These are phyloP conservation scores for Crepidodera aurea DNA, from an alignment of 2,888 invertebrate species.

Conservation along the genomic window DNA sequence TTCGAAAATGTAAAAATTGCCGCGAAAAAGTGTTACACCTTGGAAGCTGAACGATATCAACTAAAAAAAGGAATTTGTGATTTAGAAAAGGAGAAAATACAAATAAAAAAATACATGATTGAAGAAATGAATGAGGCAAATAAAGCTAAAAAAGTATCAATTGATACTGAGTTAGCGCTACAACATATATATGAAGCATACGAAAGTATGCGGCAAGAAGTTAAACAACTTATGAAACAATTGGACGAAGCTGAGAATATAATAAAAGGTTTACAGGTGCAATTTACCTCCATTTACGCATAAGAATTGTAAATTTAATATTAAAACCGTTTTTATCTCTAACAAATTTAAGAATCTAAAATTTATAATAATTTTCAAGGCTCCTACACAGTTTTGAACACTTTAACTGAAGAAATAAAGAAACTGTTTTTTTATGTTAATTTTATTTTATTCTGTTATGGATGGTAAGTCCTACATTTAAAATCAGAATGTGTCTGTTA, in stretches of 20 bases:
- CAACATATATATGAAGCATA: constrained; percentile 48
- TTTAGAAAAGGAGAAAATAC: constrained; percentile 45
- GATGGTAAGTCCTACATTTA: too few relatives aligned
- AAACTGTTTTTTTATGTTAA: too few relatives aligned
- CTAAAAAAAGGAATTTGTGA: constrained; percentile 42
- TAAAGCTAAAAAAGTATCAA: constrained; percentile 45
- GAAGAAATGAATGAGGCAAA: constrained; percentile 49
- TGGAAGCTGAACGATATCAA: constrained; percentile 45
- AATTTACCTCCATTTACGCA: constrained; percentile 34
- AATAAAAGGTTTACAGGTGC: constrained; percentile 48
- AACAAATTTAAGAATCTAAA: too few relatives aligned
- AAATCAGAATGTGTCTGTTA: too few relatives aligned
- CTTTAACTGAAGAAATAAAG: too few relatives aligned
- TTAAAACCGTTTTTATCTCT: background rate
- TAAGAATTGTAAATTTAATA: too few relatives aligned
- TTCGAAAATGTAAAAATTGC: constrained; percentile 37
- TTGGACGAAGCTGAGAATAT: constrained; percentile 45
- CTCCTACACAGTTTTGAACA: too few relatives aligned
- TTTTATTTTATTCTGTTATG: too few relatives aligned
- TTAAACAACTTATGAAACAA: constrained; percentile 39
- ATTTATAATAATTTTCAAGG: too few relatives aligned
- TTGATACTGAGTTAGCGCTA: constrained; percentile 46
- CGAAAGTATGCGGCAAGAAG: constrained; percentile 46
- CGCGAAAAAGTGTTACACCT: constrained; percentile 36
- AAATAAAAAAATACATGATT: constrained; percentile 47